Conservation (phyloP, 1,140 invertebrate genomes). For the Centruroides vittatus region DNA sequence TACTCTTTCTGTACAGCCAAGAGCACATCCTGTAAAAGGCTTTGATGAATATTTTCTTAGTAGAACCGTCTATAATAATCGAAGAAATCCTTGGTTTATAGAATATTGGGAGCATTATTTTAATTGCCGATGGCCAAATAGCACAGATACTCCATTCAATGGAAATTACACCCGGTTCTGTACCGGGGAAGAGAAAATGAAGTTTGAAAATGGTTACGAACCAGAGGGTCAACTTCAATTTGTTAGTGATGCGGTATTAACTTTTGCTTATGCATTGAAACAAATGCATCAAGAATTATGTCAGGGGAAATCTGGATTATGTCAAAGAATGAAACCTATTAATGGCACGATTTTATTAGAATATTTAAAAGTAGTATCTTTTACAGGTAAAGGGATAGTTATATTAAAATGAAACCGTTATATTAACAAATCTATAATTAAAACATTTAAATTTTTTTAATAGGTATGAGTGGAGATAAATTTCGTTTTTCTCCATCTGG, state of each 20-base stretch:
- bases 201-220: slow-evolving; percentile 36
- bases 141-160: slow-evolving; percentile 65
- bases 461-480: slow-evolving; percentile 67
- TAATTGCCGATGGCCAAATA: slow-evolving; percentile 43
- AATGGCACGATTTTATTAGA: slow-evolving; percentile 66
- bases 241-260: slow-evolving; percentile 81
- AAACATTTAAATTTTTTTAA: slow-evolving; percentile 39
- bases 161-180: slow-evolving; percentile 40
- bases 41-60: slow-evolving; percentile 79
- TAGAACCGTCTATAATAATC: slow-evolving; percentile 70
- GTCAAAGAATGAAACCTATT: slow-evolving; percentile 71
- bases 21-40: slow-evolving; percentile 67
- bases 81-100: slow-evolving; percentile 82
- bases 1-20: slow-evolving; percentile 76
- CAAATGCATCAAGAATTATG: slow-evolving; percentile 74
- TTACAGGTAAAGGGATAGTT: slow-evolving; percentile 46
- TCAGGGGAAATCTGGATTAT: slow-evolving; percentile 47
- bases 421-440: too few relatives aligned
- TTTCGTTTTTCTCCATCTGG: slow-evolving; percentile 68
- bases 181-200: slow-evolving; percentile 35
- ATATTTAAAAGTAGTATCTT: slow-evolving; percentile 67
- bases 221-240: slow-evolving; percentile 81
- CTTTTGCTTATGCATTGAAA: slow-evolving; percentile 72
- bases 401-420: slow-evolving; percentile 18
- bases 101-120: slow-evolving; percentile 92